Percentiles rank a stretch among this genome's conserved stretches.
Evolutionary conservation across 2,113 vertebrate genomes (phyloP).

Genomic region (Amazona vittata): DNA sequence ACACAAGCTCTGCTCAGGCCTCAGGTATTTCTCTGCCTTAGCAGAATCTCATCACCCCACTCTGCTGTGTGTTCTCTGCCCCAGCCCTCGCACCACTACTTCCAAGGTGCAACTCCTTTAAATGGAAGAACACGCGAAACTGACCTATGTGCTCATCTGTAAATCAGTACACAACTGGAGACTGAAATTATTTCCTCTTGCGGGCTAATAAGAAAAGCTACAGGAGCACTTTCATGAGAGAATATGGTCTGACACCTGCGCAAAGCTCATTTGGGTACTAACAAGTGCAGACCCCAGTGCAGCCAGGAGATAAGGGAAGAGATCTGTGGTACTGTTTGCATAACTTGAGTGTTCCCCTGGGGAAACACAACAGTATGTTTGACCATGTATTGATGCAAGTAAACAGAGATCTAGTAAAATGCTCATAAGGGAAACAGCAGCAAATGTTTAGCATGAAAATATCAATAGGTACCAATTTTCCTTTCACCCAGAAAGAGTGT

Average conservation of each 20-base stretch:
- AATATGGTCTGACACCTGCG: neutral
- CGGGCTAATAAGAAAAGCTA: neutral
- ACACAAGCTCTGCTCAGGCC: neutral
- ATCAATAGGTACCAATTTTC: neutral
- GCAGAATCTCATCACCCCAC: neutral
- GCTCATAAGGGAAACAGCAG: neutral
- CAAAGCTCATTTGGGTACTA: neutral
- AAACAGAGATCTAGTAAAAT: neutral
- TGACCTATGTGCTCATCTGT: neutral
- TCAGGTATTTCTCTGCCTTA: neutral
- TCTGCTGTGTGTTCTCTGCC: neutral
- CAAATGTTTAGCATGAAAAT: neutral
- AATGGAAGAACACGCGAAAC: neutral
- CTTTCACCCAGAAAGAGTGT: neutral
- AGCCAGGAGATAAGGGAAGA: accelerated
- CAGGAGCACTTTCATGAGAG: neutral
- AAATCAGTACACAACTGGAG: neutral
- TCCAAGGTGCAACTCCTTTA: neutral
- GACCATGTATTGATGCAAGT: neutral
- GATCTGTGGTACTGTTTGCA: neutral
- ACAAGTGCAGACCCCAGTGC: accelerated
- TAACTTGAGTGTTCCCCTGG: neutral
- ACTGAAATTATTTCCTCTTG: neutral
- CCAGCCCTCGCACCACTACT: neutral
- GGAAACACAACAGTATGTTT: neutral